These are phyloP conservation scores for Podotricha telesiphe DNA, from an alignment of 2,888 invertebrate species.

Conservation along the genomic window DNA sequence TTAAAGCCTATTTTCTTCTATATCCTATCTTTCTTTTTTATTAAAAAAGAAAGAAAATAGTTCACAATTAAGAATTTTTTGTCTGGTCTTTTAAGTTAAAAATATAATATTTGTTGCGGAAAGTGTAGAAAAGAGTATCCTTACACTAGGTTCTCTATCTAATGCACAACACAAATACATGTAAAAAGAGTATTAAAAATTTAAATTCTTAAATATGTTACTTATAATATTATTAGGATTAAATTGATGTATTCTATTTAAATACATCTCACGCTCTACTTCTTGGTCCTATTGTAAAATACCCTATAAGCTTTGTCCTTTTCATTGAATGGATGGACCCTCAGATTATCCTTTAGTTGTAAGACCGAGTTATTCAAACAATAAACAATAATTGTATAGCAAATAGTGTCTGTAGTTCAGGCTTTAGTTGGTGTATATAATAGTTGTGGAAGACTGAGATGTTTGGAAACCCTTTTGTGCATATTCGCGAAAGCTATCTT, in stretches of 20 bases:
- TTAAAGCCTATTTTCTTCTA: too few relatives aligned
- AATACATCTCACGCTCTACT: conserved; percentile 1
- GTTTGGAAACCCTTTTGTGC: conserved; percentile 1
- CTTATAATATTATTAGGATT: background rate
- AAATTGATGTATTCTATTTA: background rate
- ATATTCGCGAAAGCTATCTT: background rate
- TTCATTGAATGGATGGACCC: background rate
- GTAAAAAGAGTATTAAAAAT: too few relatives aligned
- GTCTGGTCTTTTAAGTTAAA: too few relatives aligned
- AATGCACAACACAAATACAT: too few relatives aligned
- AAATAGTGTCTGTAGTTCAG: conserved; percentile 2
- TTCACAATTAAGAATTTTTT: too few relatives aligned
- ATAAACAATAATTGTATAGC: conserved; percentile 20
- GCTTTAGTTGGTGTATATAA: conserved; percentile 7
- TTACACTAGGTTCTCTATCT: too few relatives aligned
- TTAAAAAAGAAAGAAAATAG: too few relatives aligned
- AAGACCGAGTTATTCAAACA: conserved; percentile 10
- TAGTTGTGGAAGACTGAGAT: conserved; percentile 1
- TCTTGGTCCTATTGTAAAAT: background rate
- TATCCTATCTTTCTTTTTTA: too few relatives aligned
- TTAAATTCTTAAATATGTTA: too few relatives aligned
- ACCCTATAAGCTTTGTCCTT: conserved; percentile 14
- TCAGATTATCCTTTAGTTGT: conserved; percentile 10
- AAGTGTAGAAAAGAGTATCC: too few relatives aligned
- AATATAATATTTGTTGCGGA: too few relatives aligned